Evolutionary conservation across 2,888 invertebrate genomes (phyloP), one percentile per base, ranked within the genome.

Genomic region (Thereva unica): DNA sequence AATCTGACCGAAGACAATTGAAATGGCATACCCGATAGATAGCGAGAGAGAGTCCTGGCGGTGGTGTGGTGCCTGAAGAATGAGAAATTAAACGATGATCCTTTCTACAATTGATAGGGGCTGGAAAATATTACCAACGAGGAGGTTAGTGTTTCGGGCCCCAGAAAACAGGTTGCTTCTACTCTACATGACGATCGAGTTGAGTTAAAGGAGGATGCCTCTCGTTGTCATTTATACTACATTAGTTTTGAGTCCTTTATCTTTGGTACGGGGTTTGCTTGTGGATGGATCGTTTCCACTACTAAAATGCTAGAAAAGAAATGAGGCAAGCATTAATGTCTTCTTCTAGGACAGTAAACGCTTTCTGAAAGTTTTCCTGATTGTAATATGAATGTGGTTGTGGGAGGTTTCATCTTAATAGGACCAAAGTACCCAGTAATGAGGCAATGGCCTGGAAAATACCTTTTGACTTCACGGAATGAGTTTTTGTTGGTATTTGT

Each of bases 31-130:
- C 61, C n/a, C 47, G 23, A 35, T 38, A 35, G 61, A 41, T 40
- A 50, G 9, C 49, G 34, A 41, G 23, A 23, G 23, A 23, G 23
- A 23, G 23, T 23, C 23, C 23, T 23, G 23, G 23, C 23, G 23
- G 23, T 23, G 23, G 1, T n/a, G n/a, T n/a, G n/a, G n/a, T n/a
- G n/a, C 23, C 23, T 23, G 23, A 23, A 23, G 23, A 40, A 61
- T 50, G 50, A 50, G 61, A 61, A 61, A 50, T 61, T 50, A 61
- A n/a, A 41, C 23, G 41, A 61, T 61, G 38, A 61, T 61, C 61
- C 50, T 23, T 23, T 23, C 23, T 23, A 23, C 23, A 5, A 35
- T 50, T 5, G 10, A 4, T 34, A 38, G 10, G 6, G 5, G 3
- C 41, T n/a, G 41, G 49, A 37, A 59, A 37, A 49, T 38, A 49